phyloP scores from a whole-genome alignment of 2,113 vertebrate species.

The Ptilorrhoa leucosticta region DNA sequence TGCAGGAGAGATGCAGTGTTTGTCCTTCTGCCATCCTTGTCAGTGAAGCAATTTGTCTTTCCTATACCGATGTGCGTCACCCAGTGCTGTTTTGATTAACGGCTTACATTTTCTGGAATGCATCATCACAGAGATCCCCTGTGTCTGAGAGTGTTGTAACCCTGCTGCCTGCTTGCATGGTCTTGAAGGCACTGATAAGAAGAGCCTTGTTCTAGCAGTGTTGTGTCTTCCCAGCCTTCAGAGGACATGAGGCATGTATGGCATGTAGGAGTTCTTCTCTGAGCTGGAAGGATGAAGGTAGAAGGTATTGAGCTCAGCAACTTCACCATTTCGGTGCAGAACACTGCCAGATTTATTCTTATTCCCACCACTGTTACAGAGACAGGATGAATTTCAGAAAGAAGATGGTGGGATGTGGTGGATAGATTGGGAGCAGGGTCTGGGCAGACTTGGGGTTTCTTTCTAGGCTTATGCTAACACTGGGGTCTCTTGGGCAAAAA shows the following conservation, averaged over 20 bases:
- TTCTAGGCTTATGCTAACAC: background rate
- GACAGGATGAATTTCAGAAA: background rate
- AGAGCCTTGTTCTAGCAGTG: background rate
- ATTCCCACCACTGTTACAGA: background rate
- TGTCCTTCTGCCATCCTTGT: background rate
- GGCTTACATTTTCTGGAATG: background rate
- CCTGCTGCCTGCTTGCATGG: background rate
- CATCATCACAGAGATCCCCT: background rate
- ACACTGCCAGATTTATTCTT: background rate
- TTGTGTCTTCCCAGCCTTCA: background rate
- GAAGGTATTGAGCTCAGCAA: background rate
- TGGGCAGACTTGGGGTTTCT: background rate
- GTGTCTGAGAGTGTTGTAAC: background rate
- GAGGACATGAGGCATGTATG: background rate
- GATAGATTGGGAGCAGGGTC: background rate
- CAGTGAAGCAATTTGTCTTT: background rate
- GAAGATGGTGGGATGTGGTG: background rate
- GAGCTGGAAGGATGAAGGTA: background rate
- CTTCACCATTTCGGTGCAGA: background rate
- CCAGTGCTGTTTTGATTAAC: background rate
- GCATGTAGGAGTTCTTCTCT: background rate
- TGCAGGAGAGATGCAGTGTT: background rate
- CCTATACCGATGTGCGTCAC: accelerated
- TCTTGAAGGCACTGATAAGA: background rate
- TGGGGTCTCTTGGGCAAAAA: background rate